Base-by-base conservation (phyloP, 1,140 invertebrate species). In the Diabrotica virgifera region DNA sequence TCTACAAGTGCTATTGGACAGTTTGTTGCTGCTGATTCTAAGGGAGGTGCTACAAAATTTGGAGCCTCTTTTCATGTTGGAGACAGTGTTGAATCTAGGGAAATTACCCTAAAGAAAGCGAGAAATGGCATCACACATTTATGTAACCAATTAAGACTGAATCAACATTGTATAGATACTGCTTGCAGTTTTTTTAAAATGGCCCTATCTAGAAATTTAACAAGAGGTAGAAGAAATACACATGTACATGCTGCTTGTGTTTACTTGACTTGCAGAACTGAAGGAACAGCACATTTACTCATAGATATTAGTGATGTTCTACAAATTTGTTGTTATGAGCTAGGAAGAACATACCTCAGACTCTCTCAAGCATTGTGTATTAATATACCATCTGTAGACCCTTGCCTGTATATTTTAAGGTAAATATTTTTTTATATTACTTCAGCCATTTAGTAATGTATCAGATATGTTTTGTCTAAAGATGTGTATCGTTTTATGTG, bases 301-400 rank as follows among this genome's bases (percentile, higher is more conserved):
- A 92, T 99, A 70, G 97, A 99, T 79, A 96, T 99, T 52, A 97
- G 95, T 82, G 97, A 99, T 83, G 89, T 96, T 37, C 86, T 98
- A 36, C 89, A 97, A 85, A 94, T 97, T 67, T 96, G 96, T 82
- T 96, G 98, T 52, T 97, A 96, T 77, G 94, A 95, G 79, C 80
- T 99, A 14, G 97, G 97, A 59, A 86, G 93, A 59, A 97, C 95
- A 6, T 98, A 97, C 75, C 83, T 97, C 61, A 89, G 90, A 75
- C 82, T 99, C 38, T 91, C 95, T 0, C 86, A 92, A 74, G 91
- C 92, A 46, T 81, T 99, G 6, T 95, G 90, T 75, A 95, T 99
- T 70, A 96, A 92, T 72, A 91, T 97, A 74, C 96, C 96, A 63
- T 89, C 93, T 62, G 90, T 95, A 68, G 96, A 98, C 87, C 96